A percentile compares a stretch with the other conserved stretches of the same genome.
These are phyloP conservation scores for Zaprionus camerounensis DNA, from an alignment of 1,140 invertebrate genomes.

Conservation along the genomic window DNA sequence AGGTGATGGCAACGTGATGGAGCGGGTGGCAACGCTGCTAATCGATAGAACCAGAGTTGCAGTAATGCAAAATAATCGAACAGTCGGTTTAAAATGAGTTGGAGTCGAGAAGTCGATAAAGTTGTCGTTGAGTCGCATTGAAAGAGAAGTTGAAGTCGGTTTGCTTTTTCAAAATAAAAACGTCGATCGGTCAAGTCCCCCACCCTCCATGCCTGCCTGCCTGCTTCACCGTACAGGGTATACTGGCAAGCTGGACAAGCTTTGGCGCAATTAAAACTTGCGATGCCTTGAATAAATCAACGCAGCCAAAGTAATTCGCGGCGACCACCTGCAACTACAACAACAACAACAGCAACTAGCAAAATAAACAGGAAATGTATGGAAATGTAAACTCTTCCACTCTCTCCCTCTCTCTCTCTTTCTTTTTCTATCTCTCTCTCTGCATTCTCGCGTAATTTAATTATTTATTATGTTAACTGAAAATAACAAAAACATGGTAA, in stretches of 20 bases:
- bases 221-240: neutral
- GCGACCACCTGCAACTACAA: slow-evolving; percentile 4
- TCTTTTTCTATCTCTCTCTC: neutral
- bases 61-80: no score
- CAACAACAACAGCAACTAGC: neutral
- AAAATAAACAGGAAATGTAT: neutral
- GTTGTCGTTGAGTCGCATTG: no score
- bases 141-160: no score
- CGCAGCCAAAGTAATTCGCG: slow-evolving; percentile 16
- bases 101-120: no score
- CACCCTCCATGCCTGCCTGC: neutral
- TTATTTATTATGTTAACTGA: slow-evolving; percentile 24
- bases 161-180: no score
- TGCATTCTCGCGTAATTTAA: slow-evolving; percentile 8
- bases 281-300: slow-evolving; percentile 43
- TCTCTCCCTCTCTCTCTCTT: neutral
- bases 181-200: no score
- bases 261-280: slow-evolving; percentile 41
- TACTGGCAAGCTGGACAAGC: neutral
- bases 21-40: no score
- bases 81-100: no score
- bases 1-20: no score
- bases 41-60: no score
- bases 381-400: no score
- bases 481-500: slow-evolving; percentile 22